Percentiles rank a stretch among this genome's conserved stretches.
phyloP scores from a whole-genome alignment of 1,140 invertebrate species.

The Eubasilissa regina region DNA sequence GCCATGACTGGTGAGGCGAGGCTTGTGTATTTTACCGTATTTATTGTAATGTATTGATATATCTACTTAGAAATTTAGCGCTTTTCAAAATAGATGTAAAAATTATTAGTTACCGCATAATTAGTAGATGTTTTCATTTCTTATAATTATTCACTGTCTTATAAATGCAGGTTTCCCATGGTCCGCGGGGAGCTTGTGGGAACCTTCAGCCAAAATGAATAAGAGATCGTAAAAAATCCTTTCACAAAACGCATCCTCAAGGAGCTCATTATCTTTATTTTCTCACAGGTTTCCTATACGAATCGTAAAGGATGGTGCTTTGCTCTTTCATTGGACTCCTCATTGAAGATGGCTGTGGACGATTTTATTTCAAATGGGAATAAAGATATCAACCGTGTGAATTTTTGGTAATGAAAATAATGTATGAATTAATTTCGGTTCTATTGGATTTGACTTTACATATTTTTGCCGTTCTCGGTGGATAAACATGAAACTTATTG shows the following conservation, averaged over 20 bases:
- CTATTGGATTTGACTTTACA: no score
- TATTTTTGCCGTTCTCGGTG: no score
- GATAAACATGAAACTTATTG: no score
- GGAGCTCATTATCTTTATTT: slow-evolving; percentile 45
- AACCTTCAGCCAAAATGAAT: slow-evolving; percentile 19
- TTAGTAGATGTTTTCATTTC: background rate
- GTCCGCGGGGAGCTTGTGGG: slow-evolving; percentile 14
- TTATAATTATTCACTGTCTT: background rate
- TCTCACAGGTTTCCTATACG: slow-evolving; percentile 38
- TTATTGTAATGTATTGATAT: no score
- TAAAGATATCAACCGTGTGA: slow-evolving; percentile 25
- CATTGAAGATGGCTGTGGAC: slow-evolving; percentile 18
- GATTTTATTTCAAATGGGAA: slow-evolving; percentile 28
- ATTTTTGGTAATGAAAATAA: slow-evolving; percentile 10
- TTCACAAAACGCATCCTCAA: slow-evolving; percentile 41
- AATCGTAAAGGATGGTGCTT: slow-evolving; percentile 37
- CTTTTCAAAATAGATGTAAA: no score
- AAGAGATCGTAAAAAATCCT: slow-evolving; percentile 26
- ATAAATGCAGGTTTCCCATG: slow-evolving; percentile 1
- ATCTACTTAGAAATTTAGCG: no score
- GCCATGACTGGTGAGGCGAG: no score
- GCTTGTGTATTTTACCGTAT: no score
- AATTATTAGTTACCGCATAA: no score
- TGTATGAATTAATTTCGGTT: background rate
- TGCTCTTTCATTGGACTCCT: slow-evolving; percentile 13